Evolutionary conservation across 2,888 invertebrate species (phyloP).

Genomic region (Periphyllus acericola): DNA sequence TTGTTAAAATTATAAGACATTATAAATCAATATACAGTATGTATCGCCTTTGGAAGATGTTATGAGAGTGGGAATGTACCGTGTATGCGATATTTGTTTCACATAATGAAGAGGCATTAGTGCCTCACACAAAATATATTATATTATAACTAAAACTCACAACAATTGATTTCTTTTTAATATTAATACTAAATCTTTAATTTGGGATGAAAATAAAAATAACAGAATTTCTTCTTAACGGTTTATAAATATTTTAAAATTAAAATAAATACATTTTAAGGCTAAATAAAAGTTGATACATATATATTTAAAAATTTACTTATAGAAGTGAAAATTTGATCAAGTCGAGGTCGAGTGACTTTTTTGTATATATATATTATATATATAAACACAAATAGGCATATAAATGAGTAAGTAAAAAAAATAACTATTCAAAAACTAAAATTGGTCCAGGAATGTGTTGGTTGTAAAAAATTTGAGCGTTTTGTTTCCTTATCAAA

Average conservation of each 20-base stretch:
- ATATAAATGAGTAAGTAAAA: constrained; percentile 18
- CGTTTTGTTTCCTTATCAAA: constrained; percentile 50
- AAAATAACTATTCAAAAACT: constrained; percentile 37
- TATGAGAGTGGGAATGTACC: constrained; percentile 38
- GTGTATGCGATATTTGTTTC: constrained; percentile 45
- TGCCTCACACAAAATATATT: constrained; percentile 47
- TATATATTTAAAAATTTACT: constrained; percentile 39
- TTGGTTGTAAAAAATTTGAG: constrained; percentile 56
- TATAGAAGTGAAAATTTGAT: constrained; percentile 40
- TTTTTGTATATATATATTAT: constrained; percentile 8
- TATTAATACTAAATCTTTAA: constrained; percentile 51
- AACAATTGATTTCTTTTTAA: constrained; percentile 48
- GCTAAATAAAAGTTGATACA: constrained; percentile 37
- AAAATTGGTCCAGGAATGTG: constrained; percentile 53
- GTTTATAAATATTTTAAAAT: constrained; percentile 62
- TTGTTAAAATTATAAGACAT: constrained; percentile 34
- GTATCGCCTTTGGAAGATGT: constrained; percentile 49
- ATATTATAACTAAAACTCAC: constrained; percentile 55
- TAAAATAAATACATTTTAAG: constrained; percentile 59
- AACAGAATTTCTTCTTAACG: constrained; percentile 56
- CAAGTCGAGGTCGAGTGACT: constrained; percentile 25
- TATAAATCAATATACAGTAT: constrained; percentile 49
- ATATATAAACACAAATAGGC: not conserved
- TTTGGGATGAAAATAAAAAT: constrained; percentile 50
- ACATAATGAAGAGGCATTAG: not conserved